Conservation (phyloP, 1,140 invertebrate species). For the Temnothorax longispinosus region DNA sequence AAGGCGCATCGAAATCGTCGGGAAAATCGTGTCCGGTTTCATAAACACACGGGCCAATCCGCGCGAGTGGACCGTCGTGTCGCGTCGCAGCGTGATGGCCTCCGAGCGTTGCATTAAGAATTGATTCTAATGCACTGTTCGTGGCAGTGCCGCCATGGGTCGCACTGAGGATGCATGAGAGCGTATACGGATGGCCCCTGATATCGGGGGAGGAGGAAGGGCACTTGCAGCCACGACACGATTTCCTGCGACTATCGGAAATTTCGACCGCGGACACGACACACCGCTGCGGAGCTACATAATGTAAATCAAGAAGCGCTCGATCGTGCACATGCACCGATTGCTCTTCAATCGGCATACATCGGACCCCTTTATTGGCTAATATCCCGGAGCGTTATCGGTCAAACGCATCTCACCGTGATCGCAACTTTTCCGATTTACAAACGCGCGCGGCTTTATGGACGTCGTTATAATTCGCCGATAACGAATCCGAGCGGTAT, state of each 20-base stretch:
- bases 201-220: too few relatives aligned
- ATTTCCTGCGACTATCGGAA: conserved; percentile 58
- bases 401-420: conserved; percentile 2
- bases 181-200: background rate
- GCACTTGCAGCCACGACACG: conserved; percentile 48
- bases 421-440: conserved; percentile 24
- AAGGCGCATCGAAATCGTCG: background rate
- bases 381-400: conserved; percentile 40
- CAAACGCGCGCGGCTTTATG: background rate
- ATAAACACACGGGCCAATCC: conserved; percentile 27
- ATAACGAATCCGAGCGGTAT: background rate
- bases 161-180: conserved; percentile 32
- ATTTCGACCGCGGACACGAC: conserved; percentile 46
- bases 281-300: conserved; percentile 10
- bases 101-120: conserved; percentile 54
- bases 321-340: conserved; percentile 55
- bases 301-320: conserved; percentile 71
- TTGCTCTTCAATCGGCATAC: conserved; percentile 24
- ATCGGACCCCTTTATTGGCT: conserved; percentile 35
- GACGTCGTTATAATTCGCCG: conserved; percentile 5
- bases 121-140: conserved; percentile 63
- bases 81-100: background rate
- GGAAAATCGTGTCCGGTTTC: conserved; percentile 22
- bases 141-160: conserved; percentile 20
- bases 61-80: background rate